Base-by-base conservation (phyloP, 1,140 invertebrate species). In the Calephelis virginiensis region DNA sequence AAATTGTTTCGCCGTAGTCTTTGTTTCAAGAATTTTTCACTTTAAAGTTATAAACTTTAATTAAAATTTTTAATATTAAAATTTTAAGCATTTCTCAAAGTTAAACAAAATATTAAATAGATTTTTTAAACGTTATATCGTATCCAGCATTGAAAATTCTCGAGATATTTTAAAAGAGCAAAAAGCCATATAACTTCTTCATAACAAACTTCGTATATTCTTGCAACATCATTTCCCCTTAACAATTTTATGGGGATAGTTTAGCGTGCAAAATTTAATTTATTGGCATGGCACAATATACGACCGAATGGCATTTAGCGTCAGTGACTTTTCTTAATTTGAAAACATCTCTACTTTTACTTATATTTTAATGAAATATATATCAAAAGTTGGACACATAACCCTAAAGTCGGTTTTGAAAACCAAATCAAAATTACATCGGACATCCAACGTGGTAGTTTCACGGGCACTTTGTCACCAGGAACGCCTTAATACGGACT, bases 11-110 rank as follows among this genome's bases (percentile, higher is more conserved):
- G 14, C 50, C 50, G 50, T 53, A 53, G 50, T 28, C 50, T 53
- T 53, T 53, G 50, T 53, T 53, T 53, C 50, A 53, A 53, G 50
- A 53, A 53, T 53, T 53, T 53, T 53, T 53, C 50, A 53, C 50
- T 53, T 53, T 53, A 53, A 53, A 53, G 50, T 53, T 53, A 17
- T 11, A 53, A 53, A 53, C 13, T 53, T 53, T 53, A 53, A 53
- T 50, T 50, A 50, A 50, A 50, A 50, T 49, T 49, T 49, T 28
- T 28, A 28, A 28, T 28, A 28, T 28, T 17, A 50, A 50, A 50
- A 50, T 17, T 50, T 50, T 50, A 17, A 50, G 50, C 50, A 28
- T 56, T 56, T 28, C 13, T 28, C 10, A 56, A 56, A 56, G 50
- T 56, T 28, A 37, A 56, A 56, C 50, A 56, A 37, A 56, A 56